phyloP scores from a whole-genome alignment of 2,797 vertebrate genomes.

The Delichon dasypus region DNA sequence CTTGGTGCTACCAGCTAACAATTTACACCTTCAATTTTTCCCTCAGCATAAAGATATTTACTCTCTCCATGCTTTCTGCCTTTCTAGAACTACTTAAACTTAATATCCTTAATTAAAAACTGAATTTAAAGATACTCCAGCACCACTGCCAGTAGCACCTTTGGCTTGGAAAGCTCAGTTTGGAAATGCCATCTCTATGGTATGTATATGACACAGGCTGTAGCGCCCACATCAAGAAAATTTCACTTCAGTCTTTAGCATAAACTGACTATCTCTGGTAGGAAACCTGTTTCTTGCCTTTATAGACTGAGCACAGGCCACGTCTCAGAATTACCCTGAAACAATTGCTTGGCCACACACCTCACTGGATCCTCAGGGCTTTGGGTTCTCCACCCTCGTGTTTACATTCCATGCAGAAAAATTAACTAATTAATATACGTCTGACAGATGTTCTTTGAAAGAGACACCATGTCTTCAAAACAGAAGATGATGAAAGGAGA shows the following conservation, averaged over 20 bases:
- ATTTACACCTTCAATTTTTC: not conserved
- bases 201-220: not conserved
- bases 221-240: not conserved
- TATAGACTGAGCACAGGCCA: not conserved
- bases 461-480: not conserved
- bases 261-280: not conserved
- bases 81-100: not conserved
- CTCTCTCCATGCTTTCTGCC: not conserved
- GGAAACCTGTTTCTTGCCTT: not conserved
- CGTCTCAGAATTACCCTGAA: not conserved
- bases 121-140: not conserved
- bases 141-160: not conserved
- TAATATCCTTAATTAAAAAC: not conserved
- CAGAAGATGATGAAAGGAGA: constrained; percentile 28
- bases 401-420: not conserved
- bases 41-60: not conserved
- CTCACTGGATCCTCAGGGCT: not conserved
- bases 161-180: not conserved
- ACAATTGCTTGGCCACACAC: not conserved
- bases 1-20: not conserved
- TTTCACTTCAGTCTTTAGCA: not conserved
- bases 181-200: not conserved
- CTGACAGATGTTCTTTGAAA: constrained; percentile 36
- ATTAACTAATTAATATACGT: not conserved
- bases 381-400: constrained; percentile 14